A percentile compares a stretch with the other conserved stretches of the same genome.
Conservation (phyloP, 2,113 vertebrate genomes). For the Bubo scandiacus region DNA sequence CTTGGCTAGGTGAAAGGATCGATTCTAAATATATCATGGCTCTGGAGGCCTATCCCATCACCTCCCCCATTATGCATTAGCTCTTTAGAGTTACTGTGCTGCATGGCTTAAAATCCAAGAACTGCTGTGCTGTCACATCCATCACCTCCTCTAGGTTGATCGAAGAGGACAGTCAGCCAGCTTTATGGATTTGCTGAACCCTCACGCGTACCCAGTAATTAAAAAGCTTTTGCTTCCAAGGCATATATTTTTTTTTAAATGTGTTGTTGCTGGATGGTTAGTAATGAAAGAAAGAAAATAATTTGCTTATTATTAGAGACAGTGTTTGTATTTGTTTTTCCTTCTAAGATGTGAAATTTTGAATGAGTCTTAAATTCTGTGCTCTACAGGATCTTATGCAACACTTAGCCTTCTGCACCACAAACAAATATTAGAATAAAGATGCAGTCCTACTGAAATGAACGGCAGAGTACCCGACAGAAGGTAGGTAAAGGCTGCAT, state of each 20-base stretch:
- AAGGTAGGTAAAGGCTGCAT: neutral
- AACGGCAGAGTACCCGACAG: neutral
- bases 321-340: neutral
- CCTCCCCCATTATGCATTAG: constrained; percentile 4
- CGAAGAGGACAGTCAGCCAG: constrained; percentile 35
- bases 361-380: neutral
- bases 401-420: neutral
- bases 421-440: neutral
- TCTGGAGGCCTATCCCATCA: neutral
- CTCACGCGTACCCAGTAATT: neutral
- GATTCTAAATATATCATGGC: constrained; percentile 31
- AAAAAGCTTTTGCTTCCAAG: constrained; percentile 37
- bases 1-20: constrained; percentile 1
- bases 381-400: neutral
- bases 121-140: constrained; percentile 23
- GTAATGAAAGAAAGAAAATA: neutral
- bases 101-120: constrained; percentile 41
- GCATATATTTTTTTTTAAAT: neutral
- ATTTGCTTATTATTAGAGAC: neutral
- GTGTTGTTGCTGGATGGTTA: neutral
- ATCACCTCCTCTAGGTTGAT: constrained; percentile 58
- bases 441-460: neutral
- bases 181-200: constrained; percentile 58
- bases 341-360: neutral
- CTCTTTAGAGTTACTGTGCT: constrained; percentile 27